Evolutionary conservation across 2,888 invertebrate species (phyloP).

Genomic region (Leucophenga maculata): DNA sequence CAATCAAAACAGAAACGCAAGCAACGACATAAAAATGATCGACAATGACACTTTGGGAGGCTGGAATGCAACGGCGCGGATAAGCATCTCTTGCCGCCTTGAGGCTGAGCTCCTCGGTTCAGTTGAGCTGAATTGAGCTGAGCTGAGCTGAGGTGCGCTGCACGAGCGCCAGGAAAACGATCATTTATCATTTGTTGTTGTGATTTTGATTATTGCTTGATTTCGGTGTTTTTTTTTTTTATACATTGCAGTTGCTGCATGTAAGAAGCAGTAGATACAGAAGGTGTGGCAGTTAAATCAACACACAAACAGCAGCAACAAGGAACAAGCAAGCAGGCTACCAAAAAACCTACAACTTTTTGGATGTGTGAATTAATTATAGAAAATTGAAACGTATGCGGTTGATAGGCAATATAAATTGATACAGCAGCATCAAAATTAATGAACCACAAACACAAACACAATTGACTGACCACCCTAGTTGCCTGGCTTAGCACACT

Average conservation of each 20-base stretch:
- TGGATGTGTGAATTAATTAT: conserved; percentile 24
- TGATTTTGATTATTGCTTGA: conserved; percentile 44
- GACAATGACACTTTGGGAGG: conserved; percentile 65
- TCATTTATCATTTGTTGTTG: conserved; percentile 54
- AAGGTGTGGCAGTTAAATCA: conserved; percentile 23
- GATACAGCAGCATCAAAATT: not conserved
- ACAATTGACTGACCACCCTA: not conserved
- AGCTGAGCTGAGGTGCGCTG: conserved; percentile 14
- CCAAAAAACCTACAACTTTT: not conserved
- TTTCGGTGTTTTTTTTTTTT: conserved; percentile 6
- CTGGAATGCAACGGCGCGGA: conserved; percentile 63
- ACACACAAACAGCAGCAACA: conserved; percentile 13
- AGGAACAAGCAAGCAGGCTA: not conserved
- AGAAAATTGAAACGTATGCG: not conserved
- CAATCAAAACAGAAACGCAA: conserved; percentile 50
- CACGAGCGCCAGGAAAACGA: conserved; percentile 45
- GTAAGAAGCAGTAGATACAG: conserved; percentile 4
- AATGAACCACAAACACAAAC: conserved; percentile 10
- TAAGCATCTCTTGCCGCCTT: conserved; percentile 47
- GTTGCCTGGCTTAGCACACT: not conserved
- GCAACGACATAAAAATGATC: conserved; percentile 56
- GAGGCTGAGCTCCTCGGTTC: not conserved
- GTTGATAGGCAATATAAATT: too few relatives aligned
- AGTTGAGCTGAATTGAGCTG: not conserved
- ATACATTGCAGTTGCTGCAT: conserved; percentile 2